Evolutionary conservation across 2,888 invertebrate species (phyloP).

Genomic region (Spodoptera picta): DNA sequence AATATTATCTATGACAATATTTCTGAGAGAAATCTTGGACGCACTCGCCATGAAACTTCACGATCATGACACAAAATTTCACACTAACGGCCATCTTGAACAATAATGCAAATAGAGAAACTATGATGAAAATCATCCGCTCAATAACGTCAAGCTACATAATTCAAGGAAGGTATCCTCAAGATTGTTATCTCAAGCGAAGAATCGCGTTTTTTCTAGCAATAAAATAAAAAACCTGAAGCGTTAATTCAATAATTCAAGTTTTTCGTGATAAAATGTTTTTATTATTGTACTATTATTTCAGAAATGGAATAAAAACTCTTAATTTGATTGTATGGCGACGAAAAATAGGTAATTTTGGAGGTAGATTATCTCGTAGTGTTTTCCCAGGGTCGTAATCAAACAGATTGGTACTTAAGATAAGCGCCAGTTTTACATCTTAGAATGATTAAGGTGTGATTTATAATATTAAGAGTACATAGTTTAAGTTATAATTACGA

Average conservation of each 20-base stretch:
- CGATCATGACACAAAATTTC: slow-evolving; percentile 14
- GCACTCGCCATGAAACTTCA: slow-evolving; percentile 8
- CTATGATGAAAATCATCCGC: slow-evolving; percentile 18
- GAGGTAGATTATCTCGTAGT: not conserved
- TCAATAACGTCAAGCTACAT: slow-evolving; percentile 30
- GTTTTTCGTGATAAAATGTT: slow-evolving; percentile 24
- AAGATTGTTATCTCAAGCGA: slow-evolving; percentile 56
- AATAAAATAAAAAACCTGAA: slow-evolving; percentile 41
- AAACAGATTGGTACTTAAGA: slow-evolving; percentile 12
- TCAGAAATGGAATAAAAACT: not conserved
- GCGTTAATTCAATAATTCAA: slow-evolving; percentile 1
- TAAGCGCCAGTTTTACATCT: slow-evolving; percentile 12
- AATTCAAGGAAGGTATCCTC: slow-evolving; percentile 48
- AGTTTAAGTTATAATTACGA: not conserved
- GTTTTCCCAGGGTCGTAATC: slow-evolving; percentile 25
- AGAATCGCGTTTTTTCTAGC: slow-evolving; percentile 44
- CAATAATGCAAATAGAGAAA: slow-evolving; percentile 32
- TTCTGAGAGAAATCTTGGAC: slow-evolving; percentile 9
- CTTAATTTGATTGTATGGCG: not conserved
- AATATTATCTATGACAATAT: not conserved
- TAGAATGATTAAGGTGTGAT: slow-evolving; percentile 7
- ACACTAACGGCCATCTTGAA: slow-evolving; percentile 10
- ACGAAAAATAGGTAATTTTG: slow-evolving; percentile 8
- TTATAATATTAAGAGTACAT: slow-evolving; percentile 18
- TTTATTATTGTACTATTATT: slow-evolving; percentile 5